phyloP scores from a whole-genome alignment of 2,888 invertebrate species.

The Steinernema scapterisci region DNA sequence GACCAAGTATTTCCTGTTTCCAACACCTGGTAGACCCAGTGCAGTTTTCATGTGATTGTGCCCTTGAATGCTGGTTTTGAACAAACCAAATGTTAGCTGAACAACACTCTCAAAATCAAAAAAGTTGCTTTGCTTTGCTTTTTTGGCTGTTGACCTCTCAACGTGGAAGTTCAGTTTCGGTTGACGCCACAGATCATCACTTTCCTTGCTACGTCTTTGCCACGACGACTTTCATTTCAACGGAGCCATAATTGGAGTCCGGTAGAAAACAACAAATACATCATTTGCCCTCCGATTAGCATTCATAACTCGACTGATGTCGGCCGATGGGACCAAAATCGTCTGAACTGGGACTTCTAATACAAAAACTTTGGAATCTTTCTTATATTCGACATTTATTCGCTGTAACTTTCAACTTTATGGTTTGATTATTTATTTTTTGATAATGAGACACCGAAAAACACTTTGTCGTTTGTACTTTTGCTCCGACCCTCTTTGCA shows the following conservation, averaged over 20 bases:
- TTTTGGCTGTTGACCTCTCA: too few relatives aligned
- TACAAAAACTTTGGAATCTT: too few relatives aligned
- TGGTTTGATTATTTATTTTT: too few relatives aligned
- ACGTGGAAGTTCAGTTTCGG: too few relatives aligned
- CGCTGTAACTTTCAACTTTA: too few relatives aligned
- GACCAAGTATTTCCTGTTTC: not conserved
- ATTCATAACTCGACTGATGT: not conserved
- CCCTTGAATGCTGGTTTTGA: not conserved
- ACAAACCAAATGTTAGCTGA: not conserved
- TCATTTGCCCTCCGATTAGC: slow-evolving; percentile 11
- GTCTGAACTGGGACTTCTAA: too few relatives aligned
- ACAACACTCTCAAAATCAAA: too few relatives aligned
- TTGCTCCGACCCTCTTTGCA: too few relatives aligned
- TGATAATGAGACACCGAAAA: too few relatives aligned
- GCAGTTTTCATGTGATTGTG: not conserved
- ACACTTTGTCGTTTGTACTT: too few relatives aligned
- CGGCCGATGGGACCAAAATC: not conserved
- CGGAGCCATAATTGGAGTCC: slow-evolving; percentile 1
- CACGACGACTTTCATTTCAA: not conserved
- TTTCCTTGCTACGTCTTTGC: not conserved
- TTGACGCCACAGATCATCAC: not conserved
- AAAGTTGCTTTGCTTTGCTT: too few relatives aligned
- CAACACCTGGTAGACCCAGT: not conserved
- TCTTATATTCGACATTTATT: too few relatives aligned
- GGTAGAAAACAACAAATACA: slow-evolving; percentile 26